phyloP scores from a whole-genome alignment of 2,888 invertebrate species.

The Mechanitis messenoides region DNA sequence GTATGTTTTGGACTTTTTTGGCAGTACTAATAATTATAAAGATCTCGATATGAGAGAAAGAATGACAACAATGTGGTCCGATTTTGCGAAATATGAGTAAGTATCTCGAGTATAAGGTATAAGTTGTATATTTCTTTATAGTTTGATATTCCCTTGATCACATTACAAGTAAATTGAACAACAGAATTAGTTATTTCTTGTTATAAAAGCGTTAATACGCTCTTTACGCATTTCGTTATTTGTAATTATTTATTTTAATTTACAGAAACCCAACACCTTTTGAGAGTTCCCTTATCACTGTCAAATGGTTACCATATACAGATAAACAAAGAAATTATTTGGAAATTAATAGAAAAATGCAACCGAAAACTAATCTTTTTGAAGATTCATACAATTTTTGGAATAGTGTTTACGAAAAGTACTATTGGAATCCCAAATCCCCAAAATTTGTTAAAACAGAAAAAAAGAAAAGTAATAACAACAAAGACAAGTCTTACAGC shows the following conservation, averaged over 20 bases:
- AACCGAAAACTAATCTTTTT: slow-evolving; percentile 48
- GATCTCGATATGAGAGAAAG: slow-evolving; percentile 60
- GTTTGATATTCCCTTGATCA: too few relatives aligned
- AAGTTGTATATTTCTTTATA: slow-evolving; percentile 6
- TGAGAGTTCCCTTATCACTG: slow-evolving; percentile 49
- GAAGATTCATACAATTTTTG: slow-evolving; percentile 51
- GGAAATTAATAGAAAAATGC: slow-evolving; percentile 47
- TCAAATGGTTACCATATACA: slow-evolving; percentile 55
- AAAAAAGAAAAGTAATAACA: background rate
- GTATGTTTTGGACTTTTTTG: slow-evolving; percentile 59
- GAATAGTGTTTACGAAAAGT: slow-evolving; percentile 54
- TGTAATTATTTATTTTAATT: slow-evolving; percentile 21
- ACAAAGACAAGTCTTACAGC: background rate
- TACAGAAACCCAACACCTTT: slow-evolving; percentile 62
- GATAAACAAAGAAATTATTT: slow-evolving; percentile 50
- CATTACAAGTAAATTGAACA: too few relatives aligned
- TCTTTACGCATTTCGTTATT: too few relatives aligned
- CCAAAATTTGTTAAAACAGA: slow-evolving; percentile 19
- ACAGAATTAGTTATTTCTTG: background rate
- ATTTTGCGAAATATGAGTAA: slow-evolving; percentile 62
- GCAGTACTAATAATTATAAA: slow-evolving; percentile 44
- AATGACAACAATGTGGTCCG: slow-evolving; percentile 63
- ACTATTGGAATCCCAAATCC: slow-evolving; percentile 55
- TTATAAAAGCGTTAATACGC: background rate
- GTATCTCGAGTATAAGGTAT: slow-evolving; percentile 29